Evolutionary conservation across 2,113 vertebrate genomes (phyloP), one percentile per base, ranked within the genome.

Genomic region (Sinocyclocheilus rhinocerous): DNA sequence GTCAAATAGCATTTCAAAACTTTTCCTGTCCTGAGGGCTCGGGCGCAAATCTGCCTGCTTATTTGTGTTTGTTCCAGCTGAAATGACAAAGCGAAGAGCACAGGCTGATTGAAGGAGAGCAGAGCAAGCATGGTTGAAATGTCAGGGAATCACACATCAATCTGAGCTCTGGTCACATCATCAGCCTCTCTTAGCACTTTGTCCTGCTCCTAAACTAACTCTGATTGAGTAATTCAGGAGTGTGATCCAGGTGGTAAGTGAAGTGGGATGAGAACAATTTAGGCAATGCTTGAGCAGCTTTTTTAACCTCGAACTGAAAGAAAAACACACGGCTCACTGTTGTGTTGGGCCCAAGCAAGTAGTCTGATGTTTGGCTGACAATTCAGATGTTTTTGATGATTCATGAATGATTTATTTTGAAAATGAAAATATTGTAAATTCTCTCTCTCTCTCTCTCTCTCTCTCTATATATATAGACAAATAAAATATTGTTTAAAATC

Each of bases 1-100:
- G 97, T 97, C 97, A 98, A 99, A 99, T 97, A 97, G 97, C 97
- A 97, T 97, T 97, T 97, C 96, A 97, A 97, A 97, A 96, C 97
- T 96, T 95, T 94, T 95, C 95, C 96, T 95, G 95, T 94, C 95
- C 92, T 84, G 87, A 84, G 89, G 96, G 96, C 96, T 95, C 96
- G 94, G 90, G 90, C 94, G 96, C 94, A 96, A 96, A 97, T 96
- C 95, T 93, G 94, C 95, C 95, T 93, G 92, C 93, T 91, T 95
- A 92, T 94, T 96, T 96, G 92, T 94, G 89, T 94, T 93, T 94
- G 95, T 96, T 96, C 93, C 95, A 92, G 94, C 95, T 95, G 96
- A 97, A 97, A 97, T 97, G 97, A 97, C 95, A 97, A 95, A 96
- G 96, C 95, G 91, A 86, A 90, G 89, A 95, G 92, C 92, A 93